These are phyloP conservation scores for Mohoua ochrocephala DNA, from an alignment of 2,113 vertebrate species.

Conservation along the genomic window DNA sequence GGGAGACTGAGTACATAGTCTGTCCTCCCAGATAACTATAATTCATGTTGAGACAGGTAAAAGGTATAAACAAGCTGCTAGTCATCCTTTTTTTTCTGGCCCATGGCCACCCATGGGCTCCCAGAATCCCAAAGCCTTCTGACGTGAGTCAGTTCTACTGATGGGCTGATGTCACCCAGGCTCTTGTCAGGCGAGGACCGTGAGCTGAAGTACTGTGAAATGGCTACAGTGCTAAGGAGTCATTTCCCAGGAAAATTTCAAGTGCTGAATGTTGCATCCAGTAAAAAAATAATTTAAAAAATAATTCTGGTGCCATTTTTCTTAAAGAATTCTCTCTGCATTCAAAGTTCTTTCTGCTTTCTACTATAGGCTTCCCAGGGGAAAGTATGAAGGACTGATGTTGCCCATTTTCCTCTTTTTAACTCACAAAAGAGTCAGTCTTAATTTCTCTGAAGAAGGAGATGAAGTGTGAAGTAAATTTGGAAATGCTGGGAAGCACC, in stretches of 20 bases:
- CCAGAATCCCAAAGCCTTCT: background rate
- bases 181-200: background rate
- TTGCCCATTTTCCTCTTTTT: background rate
- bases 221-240: background rate
- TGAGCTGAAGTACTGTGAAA: background rate
- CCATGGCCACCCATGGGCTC: background rate
- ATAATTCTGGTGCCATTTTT: background rate
- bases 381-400: background rate
- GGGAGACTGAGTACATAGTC: background rate
- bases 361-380: background rate
- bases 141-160: background rate
- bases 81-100: background rate
- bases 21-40: background rate
- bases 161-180: background rate
- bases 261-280: background rate
- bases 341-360: background rate
- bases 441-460: background rate
- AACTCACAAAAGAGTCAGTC: background rate
- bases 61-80: background rate
- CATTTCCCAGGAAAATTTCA: background rate
- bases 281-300: background rate
- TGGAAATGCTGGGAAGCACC: background rate
- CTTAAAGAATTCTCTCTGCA: background rate
- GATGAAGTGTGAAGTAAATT: background rate
- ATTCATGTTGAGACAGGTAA: background rate